Percentiles rank a stretch among this genome's conserved stretches.
Evolutionary conservation across 2,888 invertebrate species (phyloP).

Genomic region (Limnephilus lunatus): DNA sequence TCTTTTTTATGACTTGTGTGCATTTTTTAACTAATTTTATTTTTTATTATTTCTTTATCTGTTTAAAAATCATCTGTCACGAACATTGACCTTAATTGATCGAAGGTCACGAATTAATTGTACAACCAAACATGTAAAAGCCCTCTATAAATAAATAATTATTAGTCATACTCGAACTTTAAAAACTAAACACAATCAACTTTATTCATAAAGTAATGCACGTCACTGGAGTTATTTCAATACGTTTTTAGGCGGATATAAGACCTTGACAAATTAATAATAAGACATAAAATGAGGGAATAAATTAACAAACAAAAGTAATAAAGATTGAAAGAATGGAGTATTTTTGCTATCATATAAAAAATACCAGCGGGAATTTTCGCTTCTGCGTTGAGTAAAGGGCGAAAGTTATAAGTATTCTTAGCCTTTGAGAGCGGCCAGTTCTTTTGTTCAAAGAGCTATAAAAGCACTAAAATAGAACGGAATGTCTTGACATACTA

Average conservation of each 20-base stretch:
- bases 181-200: too few species aligned
- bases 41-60: too few species aligned
- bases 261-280: neutral
- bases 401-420: neutral
- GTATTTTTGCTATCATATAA: neutral
- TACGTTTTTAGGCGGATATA: neutral
- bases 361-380: neutral
- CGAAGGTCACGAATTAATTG: too few species aligned
- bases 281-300: neutral
- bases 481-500: neutral
- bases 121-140: too few species aligned
- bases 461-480: neutral
- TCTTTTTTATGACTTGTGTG: too few species aligned
- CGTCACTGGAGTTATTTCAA: neutral
- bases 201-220: too few species aligned
- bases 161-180: too few species aligned
- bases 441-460: neutral
- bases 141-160: too few species aligned
- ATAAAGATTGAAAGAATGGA: neutral
- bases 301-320: neutral
- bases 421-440: neutral
- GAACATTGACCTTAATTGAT: too few species aligned
- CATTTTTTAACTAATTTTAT: too few species aligned
- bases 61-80: too few species aligned
- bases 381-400: neutral